Evolutionary conservation across 2,797 vertebrate genomes (phyloP).

Genomic region (Acomys russatus): DNA sequence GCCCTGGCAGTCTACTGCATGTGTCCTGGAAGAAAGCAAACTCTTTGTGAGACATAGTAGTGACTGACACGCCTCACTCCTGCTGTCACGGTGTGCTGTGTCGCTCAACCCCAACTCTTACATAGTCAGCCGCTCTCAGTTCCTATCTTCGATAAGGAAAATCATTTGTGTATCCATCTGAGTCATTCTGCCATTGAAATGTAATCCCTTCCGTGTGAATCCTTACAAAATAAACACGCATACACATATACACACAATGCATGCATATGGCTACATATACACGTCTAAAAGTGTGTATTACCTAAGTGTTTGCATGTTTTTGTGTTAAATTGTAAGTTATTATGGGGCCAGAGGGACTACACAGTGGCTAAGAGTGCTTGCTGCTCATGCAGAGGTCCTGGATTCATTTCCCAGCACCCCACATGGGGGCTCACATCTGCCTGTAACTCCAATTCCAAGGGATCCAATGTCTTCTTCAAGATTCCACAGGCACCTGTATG

Average conservation of each 20-base stretch:
- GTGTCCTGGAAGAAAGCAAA: background rate
- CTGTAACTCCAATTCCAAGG: background rate
- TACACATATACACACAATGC: background rate
- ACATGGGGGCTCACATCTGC: background rate
- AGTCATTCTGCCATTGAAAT: background rate
- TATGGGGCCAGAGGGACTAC: no score
- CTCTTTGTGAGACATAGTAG: no score
- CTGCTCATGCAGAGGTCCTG: background rate
- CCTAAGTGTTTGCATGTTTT: background rate
- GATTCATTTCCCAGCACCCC: background rate
- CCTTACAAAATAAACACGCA: background rate
- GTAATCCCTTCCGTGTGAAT: no score
- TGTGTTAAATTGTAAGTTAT: background rate
- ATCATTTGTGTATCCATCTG: background rate
- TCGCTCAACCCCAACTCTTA: background rate
- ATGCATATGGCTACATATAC: background rate
- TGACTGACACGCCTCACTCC: no score
- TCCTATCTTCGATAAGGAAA: background rate
- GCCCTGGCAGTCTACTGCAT: no score
- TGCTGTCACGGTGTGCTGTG: no score
- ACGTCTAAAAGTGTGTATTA: background rate
- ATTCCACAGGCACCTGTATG: background rate
- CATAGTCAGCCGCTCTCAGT: background rate
- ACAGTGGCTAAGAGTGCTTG: background rate
- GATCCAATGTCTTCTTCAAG: background rate